Base-by-base conservation (phyloP, 2,888 invertebrate species). In the Noctua janthina region DNA sequence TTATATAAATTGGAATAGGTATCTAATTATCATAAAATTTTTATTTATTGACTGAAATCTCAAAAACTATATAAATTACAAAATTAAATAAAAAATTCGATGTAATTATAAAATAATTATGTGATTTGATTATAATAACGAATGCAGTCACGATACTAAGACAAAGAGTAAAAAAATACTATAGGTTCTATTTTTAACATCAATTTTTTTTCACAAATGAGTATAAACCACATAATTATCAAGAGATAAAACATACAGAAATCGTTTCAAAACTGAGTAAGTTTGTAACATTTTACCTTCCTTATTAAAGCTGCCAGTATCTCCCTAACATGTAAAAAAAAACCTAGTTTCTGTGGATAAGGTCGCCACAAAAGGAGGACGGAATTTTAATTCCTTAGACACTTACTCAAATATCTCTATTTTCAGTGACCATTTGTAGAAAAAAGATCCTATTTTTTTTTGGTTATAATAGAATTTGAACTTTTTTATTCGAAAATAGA, bases 191-290 rank as follows among this genome's bases (percentile, higher is more conserved):
- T 74, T 76, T 71, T 74, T 35, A 67, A 76, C 68, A 78, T 70
- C 3, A 54, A 69, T 74, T 79, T n/a, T 85, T 74, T 64, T 88
- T 87, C 67, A 86, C 62, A 83, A 78, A 86, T 77, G 79, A 88
- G 83, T 88, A 75, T 64, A 78, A 85, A 76, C 35, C 70, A 88
- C 67, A 68, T 71, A 81, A 81, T 76, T 49, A 79, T 81, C 54
- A 71, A 64, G 67, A 69, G 23, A 51, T 74, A 79, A 72, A 82
- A 88, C 67, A 76, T 79, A 73, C 35, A 56, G 17, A 51, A 17
- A 10, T 68, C 17, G 17, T 64, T 79, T 23, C 46, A 39, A 85
- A 83, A 88, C 49, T 72, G 74, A 77, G 75, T 76, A 86, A 73
- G 68, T 76, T 49, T 74, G 23, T 64, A 59, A 17, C 23, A 29